Conservation (phyloP, 2,888 invertebrate genomes). For the Thysanoteuthis rhombus region DNA sequence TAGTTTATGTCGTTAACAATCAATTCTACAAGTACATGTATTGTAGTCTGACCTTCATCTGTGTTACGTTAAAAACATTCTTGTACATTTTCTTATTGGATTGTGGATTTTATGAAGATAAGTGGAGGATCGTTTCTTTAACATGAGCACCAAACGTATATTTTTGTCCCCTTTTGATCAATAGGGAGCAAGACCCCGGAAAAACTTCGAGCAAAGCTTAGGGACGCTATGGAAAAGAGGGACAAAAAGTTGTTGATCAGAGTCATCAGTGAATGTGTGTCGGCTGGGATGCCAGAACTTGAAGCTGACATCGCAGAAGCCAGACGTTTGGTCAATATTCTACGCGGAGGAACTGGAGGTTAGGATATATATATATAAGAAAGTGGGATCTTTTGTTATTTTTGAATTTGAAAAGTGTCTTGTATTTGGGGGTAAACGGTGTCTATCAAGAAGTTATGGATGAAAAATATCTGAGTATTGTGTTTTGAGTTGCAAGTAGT, state of each 20-base stretch:
- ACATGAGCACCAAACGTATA: background rate
- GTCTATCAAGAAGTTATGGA: too few relatives aligned
- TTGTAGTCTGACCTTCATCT: too few relatives aligned
- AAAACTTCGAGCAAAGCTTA: background rate
- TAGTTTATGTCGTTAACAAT: too few relatives aligned
- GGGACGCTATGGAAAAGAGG: background rate
- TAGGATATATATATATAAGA: background rate
- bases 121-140: background rate
- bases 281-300: background rate
- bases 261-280: conserved; percentile 1
- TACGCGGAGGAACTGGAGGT: conserved; percentile 1
- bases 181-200: background rate
- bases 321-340: background rate
- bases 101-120: background rate
- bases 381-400: background rate
- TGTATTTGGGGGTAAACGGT: background rate
- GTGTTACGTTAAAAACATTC: too few relatives aligned
- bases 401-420: background rate
- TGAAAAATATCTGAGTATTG: too few relatives aligned
- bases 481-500: too few relatives aligned
- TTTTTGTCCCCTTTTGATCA: background rate
- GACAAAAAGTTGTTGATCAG: background rate
- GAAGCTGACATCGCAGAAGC: background rate
- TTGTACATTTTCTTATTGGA: too few relatives aligned
- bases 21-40: too few relatives aligned